Evolutionary conservation across 2,113 vertebrate species (phyloP).

Genomic region (Carassius gibelio): DNA sequence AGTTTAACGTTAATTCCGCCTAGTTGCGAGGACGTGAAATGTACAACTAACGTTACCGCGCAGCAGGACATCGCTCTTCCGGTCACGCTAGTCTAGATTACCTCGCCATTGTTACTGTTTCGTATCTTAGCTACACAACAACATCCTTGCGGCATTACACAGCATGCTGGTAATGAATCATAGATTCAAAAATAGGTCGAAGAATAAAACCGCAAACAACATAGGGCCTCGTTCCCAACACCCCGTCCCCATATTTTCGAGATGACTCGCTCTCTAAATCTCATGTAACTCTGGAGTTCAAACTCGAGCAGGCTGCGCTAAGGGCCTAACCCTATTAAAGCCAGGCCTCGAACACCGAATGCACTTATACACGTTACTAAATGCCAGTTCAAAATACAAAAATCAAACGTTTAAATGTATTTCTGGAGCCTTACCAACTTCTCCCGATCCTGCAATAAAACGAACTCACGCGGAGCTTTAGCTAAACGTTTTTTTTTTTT

Average conservation of each 20-base stretch:
- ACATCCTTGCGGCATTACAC: neutral
- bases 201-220: neutral
- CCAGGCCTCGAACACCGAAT: neutral
- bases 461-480: constrained; percentile 1
- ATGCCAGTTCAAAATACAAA: neutral
- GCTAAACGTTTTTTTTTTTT: constrained; percentile 14
- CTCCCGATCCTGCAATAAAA: neutral
- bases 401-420: neutral
- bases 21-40: neutral
- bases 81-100: neutral
- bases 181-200: neutral
- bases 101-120: constrained; percentile 23
- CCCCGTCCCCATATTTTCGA: constrained; percentile 33
- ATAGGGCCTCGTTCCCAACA: constrained; percentile 6
- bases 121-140: constrained; percentile 15
- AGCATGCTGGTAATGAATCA: neutral
- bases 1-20: neutral
- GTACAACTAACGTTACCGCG: neutral
- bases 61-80: constrained; percentile 10
- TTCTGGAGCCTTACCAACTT: neutral
- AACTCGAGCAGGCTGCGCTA: constrained; percentile 34
- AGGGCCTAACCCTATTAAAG: constrained; percentile 12
- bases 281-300: constrained; percentile 29
- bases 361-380: too few relatives aligned
- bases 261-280: constrained; percentile 23